phyloP scores from a whole-genome alignment of 1,140 invertebrate genomes.

The Aporrectodea caliginosa region DNA sequence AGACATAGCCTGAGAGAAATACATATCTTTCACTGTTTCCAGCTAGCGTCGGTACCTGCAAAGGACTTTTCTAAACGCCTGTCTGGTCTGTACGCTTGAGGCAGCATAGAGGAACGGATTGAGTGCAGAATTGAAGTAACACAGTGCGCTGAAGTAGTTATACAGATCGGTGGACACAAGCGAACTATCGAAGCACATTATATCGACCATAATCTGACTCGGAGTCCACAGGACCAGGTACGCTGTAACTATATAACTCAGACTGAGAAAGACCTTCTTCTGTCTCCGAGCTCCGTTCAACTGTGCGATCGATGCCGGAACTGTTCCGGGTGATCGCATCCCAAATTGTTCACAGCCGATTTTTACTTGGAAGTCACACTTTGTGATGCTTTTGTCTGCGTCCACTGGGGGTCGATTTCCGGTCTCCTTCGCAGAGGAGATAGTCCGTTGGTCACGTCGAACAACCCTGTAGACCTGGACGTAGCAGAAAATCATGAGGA shows the following conservation, averaged over 20 bases:
- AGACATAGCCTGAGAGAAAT: too few relatives aligned
- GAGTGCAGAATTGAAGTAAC: neutral
- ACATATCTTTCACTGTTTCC: too few relatives aligned
- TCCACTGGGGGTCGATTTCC: neutral
- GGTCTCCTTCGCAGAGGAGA: neutral
- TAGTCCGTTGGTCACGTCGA: neutral
- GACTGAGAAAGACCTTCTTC: neutral
- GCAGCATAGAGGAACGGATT: neutral
- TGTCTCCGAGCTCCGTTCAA: neutral
- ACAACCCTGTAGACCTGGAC: neutral
- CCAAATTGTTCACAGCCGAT: too few relatives aligned
- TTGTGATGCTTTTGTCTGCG: neutral
- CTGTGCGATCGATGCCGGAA: neutral
- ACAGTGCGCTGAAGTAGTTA: neutral
- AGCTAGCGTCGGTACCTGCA: too few relatives aligned
- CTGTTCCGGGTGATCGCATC: neutral
- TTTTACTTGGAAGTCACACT: neutral
- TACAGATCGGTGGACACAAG: neutral
- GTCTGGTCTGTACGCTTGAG: neutral
- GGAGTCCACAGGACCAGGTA: neutral
- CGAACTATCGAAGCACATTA: neutral
- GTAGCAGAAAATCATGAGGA: conserved; percentile 16
- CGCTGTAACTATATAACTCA: neutral
- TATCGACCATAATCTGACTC: neutral
- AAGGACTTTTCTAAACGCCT: neutral